Evolutionary conservation across 2,888 invertebrate species (phyloP).

Genomic region (Ariolimax columbianus): DNA sequence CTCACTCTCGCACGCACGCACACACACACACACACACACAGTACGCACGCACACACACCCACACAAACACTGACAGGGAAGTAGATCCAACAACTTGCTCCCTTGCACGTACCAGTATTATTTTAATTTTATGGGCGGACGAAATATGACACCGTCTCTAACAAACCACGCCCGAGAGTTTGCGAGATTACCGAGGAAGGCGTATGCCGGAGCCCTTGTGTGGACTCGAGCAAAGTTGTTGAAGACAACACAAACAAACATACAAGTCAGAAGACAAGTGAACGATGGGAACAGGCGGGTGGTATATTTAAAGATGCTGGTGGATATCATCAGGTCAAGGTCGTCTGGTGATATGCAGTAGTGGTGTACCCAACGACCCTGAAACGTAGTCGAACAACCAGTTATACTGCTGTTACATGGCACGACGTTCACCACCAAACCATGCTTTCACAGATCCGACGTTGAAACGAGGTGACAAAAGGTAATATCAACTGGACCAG

Average conservation of each 20-base stretch:
- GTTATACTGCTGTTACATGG: too few species aligned
- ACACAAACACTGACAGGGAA: too few species aligned
- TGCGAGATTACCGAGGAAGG: not conserved
- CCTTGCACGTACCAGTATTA: not conserved
- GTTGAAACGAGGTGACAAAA: too few species aligned
- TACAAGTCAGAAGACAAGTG: not conserved
- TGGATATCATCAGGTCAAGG: too few species aligned
- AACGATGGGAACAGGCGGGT: not conserved
- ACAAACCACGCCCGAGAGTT: slow-evolving; percentile 6
- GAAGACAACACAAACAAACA: not conserved
- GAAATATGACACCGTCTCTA: not conserved
- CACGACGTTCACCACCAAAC: too few species aligned
- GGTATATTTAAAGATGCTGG: not conserved
- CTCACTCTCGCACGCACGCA: not conserved
- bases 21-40: too few species aligned
- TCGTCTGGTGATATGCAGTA: too few species aligned
- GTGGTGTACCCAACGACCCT: too few species aligned
- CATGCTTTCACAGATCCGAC: too few species aligned
- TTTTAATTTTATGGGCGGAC: slow-evolving; percentile 6
- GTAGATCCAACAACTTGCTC: not conserved
- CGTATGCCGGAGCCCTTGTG: not conserved
- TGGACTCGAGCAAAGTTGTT: not conserved
- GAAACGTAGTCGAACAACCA: too few species aligned
- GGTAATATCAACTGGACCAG: too few species aligned
- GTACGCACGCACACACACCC: too few species aligned